Conservation (phyloP, 2,888 invertebrate species). For the Hedya salicella region DNA sequence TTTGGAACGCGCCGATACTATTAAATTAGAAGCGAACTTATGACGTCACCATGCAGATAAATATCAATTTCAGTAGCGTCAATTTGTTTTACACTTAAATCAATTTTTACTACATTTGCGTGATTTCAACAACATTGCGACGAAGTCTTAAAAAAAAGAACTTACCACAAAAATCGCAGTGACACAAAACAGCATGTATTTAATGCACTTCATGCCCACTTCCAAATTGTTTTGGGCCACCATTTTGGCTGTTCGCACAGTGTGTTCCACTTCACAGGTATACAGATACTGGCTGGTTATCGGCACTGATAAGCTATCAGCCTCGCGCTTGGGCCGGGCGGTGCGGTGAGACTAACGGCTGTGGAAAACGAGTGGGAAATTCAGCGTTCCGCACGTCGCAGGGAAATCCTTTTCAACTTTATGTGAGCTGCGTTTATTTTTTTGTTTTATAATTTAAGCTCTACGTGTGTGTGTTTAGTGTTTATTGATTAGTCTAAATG, state of each 20-base stretch:
- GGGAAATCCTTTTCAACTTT: slow-evolving; percentile 13
- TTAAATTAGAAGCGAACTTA: not conserved
- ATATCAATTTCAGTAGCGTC: not conserved
- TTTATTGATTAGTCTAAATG: too few species aligned
- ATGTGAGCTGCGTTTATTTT: too few species aligned
- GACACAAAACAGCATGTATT: slow-evolving; percentile 90
- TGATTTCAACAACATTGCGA: not conserved
- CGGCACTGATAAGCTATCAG: slow-evolving; percentile 48
- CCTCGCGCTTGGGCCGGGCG: slow-evolving; percentile 47
- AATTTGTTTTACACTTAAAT: too few species aligned
- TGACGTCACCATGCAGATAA: slow-evolving; percentile 22
- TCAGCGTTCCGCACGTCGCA: slow-evolving; percentile 22
- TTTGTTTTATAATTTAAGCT: too few species aligned
- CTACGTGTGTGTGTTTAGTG: too few species aligned
- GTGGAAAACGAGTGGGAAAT: slow-evolving; percentile 53
- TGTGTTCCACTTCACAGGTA: slow-evolving; percentile 44
- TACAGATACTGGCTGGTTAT: slow-evolving; percentile 51
- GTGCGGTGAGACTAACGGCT: slow-evolving; percentile 49
- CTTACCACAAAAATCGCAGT: slow-evolving; percentile 92
- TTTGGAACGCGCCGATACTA: not conserved
- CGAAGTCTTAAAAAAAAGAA: slow-evolving; percentile 52
- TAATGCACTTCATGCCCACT: slow-evolving; percentile 90
- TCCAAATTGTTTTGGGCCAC: slow-evolving; percentile 78
- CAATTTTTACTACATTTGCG: too few species aligned
- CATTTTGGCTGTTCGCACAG: slow-evolving; percentile 50